A percentile compares a stretch with the other conserved stretches of the same genome.
Conservation (phyloP, 2,888 invertebrate species). For the Lycocerus yunnanus region DNA sequence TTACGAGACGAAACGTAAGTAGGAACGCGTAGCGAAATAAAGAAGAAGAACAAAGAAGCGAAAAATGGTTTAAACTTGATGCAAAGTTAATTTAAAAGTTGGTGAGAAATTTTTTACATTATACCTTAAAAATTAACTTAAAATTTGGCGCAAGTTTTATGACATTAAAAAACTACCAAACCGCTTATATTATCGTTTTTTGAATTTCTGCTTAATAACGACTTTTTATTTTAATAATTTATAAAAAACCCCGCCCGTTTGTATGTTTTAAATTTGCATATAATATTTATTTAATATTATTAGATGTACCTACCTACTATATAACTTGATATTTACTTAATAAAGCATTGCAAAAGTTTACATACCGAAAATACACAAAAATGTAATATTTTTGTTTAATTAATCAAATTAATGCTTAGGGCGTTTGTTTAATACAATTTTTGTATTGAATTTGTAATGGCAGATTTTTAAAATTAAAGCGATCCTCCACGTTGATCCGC, state of each 20-base stretch:
- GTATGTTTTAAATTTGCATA: not conserved
- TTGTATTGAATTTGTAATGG: not conserved
- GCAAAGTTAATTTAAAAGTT: constrained; percentile 29
- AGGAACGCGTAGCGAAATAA: constrained; percentile 17
- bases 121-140: constrained; percentile 28
- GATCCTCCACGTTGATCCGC: not conserved
- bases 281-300: too few relatives aligned
- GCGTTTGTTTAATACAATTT: not conserved
- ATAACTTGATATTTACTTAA: not conserved
- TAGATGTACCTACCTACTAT: not conserved
- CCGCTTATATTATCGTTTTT: not conserved
- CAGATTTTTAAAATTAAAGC: not conserved
- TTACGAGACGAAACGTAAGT: not conserved
- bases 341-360: not conserved
- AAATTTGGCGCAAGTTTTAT: not conserved
- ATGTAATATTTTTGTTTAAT: not conserved
- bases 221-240: not conserved
- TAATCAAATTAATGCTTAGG: not conserved
- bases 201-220: not conserved
- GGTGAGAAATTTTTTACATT: constrained; percentile 16
- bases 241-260: not conserved
- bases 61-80: constrained; percentile 27
- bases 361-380: not conserved
- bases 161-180: not conserved
- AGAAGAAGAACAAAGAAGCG: constrained; percentile 23